These are phyloP conservation scores for Leuciscus waleckii DNA, from an alignment of 2,797 vertebrate species.

Conservation along the genomic window DNA sequence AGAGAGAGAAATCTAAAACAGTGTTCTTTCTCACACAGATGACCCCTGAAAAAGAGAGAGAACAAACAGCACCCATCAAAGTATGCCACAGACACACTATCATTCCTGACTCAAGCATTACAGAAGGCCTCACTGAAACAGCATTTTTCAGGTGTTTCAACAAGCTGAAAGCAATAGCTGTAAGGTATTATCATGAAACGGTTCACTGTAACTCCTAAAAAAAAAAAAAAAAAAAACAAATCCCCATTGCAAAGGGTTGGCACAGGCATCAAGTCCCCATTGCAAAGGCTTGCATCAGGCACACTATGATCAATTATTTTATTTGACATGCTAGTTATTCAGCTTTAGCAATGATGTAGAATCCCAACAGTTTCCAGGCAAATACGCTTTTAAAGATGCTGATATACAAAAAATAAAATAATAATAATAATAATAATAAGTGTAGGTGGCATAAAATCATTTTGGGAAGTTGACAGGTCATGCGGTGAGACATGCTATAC, in stretches of 20 bases:
- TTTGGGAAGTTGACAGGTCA: neutral
- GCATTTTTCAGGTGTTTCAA: slow-evolving; percentile 5
- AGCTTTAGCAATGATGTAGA: slow-evolving; percentile 6
- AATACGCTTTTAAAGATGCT: neutral
- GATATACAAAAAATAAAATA: neutral
- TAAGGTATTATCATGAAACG: slow-evolving; percentile 3
- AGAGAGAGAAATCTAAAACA: neutral
- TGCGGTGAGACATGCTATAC: neutral
- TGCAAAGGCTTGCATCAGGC: slow-evolving; percentile 30
- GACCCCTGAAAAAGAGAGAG: slow-evolving; percentile 58
- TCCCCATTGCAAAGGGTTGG: too few species aligned
- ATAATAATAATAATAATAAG: neutral
- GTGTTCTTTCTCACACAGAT: slow-evolving; percentile 19
- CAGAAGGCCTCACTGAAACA: slow-evolving; percentile 7
- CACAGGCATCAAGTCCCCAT: neutral
- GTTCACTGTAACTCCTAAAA: neutral
- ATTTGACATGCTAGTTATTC: slow-evolving; percentile 18
- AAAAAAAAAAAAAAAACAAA: neutral
- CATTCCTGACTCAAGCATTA: slow-evolving; percentile 8
- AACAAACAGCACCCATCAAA: neutral
- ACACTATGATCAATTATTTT: slow-evolving; percentile 24
- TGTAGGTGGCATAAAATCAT: neutral
- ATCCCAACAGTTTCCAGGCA: neutral
- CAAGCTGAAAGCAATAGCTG: neutral
- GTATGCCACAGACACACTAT: slow-evolving; percentile 38